Percentiles rank a stretch among this genome's conserved stretches.
Evolutionary conservation across 2,888 invertebrate genomes (phyloP).

Genomic region (Agrotis clavis): DNA sequence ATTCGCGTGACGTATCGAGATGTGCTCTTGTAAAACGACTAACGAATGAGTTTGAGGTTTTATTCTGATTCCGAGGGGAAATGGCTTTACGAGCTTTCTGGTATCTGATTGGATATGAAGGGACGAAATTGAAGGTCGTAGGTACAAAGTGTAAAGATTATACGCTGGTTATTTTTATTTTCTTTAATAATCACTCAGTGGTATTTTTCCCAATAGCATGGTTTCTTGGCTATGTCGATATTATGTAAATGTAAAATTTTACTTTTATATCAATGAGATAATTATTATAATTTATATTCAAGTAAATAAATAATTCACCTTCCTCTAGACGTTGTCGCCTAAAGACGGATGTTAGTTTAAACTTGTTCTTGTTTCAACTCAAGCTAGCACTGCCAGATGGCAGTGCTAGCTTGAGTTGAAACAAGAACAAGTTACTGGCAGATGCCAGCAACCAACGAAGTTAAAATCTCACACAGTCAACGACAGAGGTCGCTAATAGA

Average conservation of each 20-base stretch:
- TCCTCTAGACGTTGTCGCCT: too few species aligned
- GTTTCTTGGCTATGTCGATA: background rate
- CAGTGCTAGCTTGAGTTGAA: too few species aligned
- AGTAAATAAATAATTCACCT: too few species aligned
- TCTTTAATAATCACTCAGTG: background rate
- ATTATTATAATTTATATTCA: too few species aligned
- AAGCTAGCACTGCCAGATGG: constrained; percentile 44
- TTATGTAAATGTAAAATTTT: background rate
- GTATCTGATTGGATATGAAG: constrained; percentile 58
- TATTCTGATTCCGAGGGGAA: constrained; percentile 63
- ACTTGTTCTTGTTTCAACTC: background rate
- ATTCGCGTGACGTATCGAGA: constrained; percentile 81
- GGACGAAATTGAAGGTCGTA: constrained; percentile 24
- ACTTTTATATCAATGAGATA: background rate
- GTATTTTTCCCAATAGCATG: background rate
- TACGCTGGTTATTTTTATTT: background rate
- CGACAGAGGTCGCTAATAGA: constrained; percentile 51
- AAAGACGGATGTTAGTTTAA: background rate
- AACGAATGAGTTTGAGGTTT: constrained; percentile 80
- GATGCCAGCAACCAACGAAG: constrained; percentile 14
- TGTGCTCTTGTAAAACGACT: constrained; percentile 81
- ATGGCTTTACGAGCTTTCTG: constrained; percentile 63
- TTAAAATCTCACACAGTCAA: constrained; percentile 1
- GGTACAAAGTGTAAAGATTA: background rate
- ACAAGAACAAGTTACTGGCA: too few species aligned